Evolutionary conservation across 1,140 invertebrate genomes (phyloP).

Genomic region (Ylistrum balloti): DNA sequence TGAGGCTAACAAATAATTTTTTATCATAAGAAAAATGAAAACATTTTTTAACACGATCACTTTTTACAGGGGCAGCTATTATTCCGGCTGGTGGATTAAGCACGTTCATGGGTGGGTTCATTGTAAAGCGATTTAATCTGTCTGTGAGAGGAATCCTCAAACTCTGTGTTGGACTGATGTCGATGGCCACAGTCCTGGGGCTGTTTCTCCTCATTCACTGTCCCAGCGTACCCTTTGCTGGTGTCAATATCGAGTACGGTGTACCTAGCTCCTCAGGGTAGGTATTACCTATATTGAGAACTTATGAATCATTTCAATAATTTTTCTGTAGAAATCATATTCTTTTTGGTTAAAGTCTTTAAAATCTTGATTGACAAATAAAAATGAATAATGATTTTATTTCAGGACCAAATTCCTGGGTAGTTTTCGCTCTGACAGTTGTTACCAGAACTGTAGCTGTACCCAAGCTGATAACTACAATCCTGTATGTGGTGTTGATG

Average conservation of each 20-base stretch:
- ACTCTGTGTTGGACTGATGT: not conserved
- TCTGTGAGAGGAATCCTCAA: not conserved
- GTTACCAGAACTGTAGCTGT: constrained; percentile 3
- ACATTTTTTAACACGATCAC: no score
- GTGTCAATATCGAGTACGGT: not conserved
- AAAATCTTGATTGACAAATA: no score
- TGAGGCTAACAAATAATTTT: no score
- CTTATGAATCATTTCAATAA: no score
- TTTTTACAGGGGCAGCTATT: not conserved
- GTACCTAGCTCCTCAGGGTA: not conserved
- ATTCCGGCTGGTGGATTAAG: not conserved
- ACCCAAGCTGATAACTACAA: constrained; percentile 3
- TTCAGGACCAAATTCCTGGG: not conserved
- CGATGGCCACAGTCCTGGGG: not conserved
- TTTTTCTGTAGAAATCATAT: no score
- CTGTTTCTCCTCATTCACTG: not conserved
- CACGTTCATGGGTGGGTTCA: not conserved
- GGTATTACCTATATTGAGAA: no score
- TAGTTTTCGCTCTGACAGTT: not conserved
- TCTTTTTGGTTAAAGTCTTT: no score
- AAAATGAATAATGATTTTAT: no score
- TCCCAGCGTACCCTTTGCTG: not conserved
- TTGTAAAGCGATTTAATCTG: not conserved
- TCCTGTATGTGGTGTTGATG: not conserved
- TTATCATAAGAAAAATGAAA: no score